Evolutionary conservation across 2,797 vertebrate species (phyloP).

Genomic region (Oophaga sylvatica): DNA sequence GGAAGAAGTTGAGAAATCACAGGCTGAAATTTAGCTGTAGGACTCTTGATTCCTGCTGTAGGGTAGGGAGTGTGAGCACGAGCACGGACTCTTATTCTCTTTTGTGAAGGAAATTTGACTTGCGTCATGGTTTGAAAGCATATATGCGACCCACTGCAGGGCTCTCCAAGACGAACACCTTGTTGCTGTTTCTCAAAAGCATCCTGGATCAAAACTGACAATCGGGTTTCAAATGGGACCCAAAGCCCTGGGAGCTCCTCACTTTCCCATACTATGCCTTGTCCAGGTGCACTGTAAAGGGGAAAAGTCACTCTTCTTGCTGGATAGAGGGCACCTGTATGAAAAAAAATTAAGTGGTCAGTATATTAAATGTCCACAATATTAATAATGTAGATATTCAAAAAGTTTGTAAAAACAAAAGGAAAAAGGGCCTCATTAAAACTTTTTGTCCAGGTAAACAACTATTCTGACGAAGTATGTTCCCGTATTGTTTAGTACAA

Average conservation of each 20-base stretch:
- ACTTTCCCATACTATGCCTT: constrained; percentile 96
- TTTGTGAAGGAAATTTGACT: constrained; percentile 91
- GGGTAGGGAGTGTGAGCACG: constrained; percentile 89
- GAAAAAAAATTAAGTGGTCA: not conserved
- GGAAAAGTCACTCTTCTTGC: constrained; percentile 92
- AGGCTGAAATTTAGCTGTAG: not conserved
- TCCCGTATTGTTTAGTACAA: no score
- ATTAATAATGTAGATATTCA: not conserved
- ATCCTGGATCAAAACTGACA: constrained; percentile 88
- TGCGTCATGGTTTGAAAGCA: constrained; percentile 93
- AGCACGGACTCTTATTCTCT: constrained; percentile 86
- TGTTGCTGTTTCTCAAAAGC: constrained; percentile 86
- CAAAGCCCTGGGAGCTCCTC: constrained; percentile 88
- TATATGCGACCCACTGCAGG: constrained; percentile 91
- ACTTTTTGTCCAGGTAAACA: not conserved
- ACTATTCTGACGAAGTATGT: not conserved
- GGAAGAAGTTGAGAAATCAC: not conserved
- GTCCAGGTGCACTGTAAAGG: constrained; percentile 84
- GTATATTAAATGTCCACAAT: not conserved
- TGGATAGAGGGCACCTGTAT: constrained; percentile 88
- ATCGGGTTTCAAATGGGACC: constrained; percentile 92
- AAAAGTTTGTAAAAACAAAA: not conserved
- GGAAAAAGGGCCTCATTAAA: not conserved
- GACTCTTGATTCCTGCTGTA: constrained; percentile 71
- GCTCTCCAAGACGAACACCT: constrained; percentile 88